These are phyloP conservation scores for Hozukius guyotensis DNA, from an alignment of 2,797 vertebrate genomes.

Conservation along the genomic window DNA sequence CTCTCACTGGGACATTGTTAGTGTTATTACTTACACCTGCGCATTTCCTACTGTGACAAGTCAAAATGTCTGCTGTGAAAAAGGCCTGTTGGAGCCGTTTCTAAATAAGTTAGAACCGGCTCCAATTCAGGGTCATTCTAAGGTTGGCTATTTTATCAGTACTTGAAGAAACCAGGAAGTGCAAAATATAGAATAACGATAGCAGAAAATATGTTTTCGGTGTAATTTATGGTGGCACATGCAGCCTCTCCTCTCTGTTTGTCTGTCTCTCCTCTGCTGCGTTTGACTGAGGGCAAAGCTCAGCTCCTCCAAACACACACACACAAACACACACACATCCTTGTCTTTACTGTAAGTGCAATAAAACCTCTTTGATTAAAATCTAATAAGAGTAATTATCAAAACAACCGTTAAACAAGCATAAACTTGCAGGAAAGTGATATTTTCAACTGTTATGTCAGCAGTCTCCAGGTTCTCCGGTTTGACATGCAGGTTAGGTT, in stretches of 20 bases:
- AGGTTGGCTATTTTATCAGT: background rate
- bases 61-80: no score
- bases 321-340: no score
- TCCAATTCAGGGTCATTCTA: background rate
- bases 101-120: background rate
- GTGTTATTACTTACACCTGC: no score
- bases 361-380: background rate
- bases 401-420: no score
- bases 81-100: background rate
- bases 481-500: no score
- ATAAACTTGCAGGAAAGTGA: no score
- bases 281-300: background rate
- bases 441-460: no score
- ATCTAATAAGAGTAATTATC: background rate
- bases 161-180: background rate
- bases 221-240: background rate
- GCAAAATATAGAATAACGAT: background rate
- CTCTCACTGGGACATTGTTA: no score
- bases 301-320: background rate
- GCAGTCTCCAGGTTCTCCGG: no score
- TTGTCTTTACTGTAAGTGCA: background rate
- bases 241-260: no score
- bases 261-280: background rate
- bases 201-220: background rate
- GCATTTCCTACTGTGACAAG: no score